Conservation (phyloP, 2,113 vertebrate genomes). For the Oreochromis aureus region DNA sequence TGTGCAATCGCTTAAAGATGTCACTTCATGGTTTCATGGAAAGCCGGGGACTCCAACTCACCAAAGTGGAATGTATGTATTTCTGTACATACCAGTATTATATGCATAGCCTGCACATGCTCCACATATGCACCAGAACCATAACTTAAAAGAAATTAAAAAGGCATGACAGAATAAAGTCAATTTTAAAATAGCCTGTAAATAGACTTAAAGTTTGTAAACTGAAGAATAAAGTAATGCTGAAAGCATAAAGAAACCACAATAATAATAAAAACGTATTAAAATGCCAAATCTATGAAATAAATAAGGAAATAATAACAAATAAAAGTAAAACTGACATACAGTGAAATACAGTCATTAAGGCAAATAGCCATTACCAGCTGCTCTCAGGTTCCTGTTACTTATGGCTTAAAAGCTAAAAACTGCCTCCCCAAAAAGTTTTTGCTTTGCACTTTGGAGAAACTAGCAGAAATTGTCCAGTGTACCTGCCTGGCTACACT, state of each 20-base stretch:
- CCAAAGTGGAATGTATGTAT: background rate
- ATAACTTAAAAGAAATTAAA: background rate
- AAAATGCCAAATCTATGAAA: background rate
- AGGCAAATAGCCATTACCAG: background rate
- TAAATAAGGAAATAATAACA: background rate
- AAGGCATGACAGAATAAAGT: background rate
- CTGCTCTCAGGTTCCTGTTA: background rate
- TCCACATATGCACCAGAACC: background rate
- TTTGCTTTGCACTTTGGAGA: background rate
- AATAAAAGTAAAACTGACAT: background rate
- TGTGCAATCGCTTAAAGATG: background rate
- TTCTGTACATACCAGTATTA: background rate
- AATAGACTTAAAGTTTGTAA: too few relatives aligned
- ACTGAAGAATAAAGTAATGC: too few relatives aligned
- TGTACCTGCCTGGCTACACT: background rate
- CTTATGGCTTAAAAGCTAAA: background rate
- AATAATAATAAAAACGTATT: background rate
- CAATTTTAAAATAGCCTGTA: too few relatives aligned
- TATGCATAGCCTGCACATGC: background rate
- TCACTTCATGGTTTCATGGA: background rate
- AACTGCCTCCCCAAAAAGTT: background rate
- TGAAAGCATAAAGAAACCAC: too few relatives aligned
- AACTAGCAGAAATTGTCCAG: background rate
- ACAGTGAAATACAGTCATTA: background rate
- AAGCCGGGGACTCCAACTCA: background rate